A percentile compares a stretch with the other conserved stretches of the same genome.
These are phyloP conservation scores for Cassiopea andromeda DNA, from an alignment of 30 jellyfish, hydroid and myxozoan species.

Conservation along the genomic window DNA sequence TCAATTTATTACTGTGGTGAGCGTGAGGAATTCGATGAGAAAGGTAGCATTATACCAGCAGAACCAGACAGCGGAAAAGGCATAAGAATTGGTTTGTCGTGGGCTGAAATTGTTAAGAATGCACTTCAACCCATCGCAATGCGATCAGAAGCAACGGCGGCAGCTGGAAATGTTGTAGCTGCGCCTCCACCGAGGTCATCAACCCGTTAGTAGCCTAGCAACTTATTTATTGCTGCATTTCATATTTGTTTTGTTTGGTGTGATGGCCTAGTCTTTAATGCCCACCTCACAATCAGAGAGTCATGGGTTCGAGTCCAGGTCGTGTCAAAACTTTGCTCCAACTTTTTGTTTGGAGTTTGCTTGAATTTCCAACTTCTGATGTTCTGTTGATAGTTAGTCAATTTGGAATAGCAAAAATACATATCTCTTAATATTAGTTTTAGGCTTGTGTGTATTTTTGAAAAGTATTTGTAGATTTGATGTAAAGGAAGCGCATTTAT, in stretches of 20 bases:
- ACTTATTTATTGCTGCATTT: neutral
- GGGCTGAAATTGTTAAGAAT: constrained; percentile 93
- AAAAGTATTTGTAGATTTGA: no score
- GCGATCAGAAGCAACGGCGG: constrained; percentile 68
- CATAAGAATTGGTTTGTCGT: constrained; percentile 89
- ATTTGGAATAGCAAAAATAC: no score
- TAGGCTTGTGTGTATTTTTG: no score
- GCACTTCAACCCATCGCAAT: constrained; percentile 93
- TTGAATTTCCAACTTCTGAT: no score
- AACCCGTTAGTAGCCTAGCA: constrained; percentile 11
- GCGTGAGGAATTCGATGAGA: constrained; percentile 88
- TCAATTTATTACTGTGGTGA: constrained; percentile 92
- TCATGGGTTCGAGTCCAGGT: no score
- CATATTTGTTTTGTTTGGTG: neutral
- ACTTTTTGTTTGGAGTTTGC: no score
- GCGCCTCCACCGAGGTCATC: constrained; percentile 35
- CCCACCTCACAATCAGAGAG: no score
- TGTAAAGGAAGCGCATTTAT: no score
- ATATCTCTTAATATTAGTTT: no score
- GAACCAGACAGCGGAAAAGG: constrained; percentile 96
- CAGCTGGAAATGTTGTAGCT: constrained; percentile 51
- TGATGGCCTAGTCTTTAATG: neutral
- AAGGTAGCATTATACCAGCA: constrained; percentile 90
- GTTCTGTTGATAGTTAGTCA: no score
- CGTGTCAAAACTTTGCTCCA: no score